These are phyloP conservation scores for Phoenicopterus ruber DNA, from an alignment of 2,113 vertebrate genomes.

Conservation along the genomic window DNA sequence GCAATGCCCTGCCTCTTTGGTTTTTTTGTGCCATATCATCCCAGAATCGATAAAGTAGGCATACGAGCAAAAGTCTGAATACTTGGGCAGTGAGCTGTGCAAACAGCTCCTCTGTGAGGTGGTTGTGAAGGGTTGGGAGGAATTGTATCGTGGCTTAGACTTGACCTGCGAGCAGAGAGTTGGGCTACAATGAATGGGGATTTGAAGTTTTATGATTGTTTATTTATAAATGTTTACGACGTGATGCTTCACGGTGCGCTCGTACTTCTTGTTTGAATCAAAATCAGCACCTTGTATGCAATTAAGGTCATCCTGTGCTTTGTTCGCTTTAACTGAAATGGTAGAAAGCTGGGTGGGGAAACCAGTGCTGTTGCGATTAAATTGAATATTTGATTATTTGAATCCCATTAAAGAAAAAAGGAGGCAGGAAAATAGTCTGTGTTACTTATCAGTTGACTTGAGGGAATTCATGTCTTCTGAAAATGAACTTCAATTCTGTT, in stretches of 20 bases:
- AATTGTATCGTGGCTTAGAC: not conserved
- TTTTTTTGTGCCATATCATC: accelerated
- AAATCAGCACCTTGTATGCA: not conserved
- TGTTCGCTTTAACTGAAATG: not conserved
- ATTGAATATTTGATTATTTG: not conserved
- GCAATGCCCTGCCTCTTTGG: accelerated
- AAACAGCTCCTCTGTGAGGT: not conserved
- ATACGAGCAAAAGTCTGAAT: not conserved
- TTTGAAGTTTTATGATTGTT: not conserved
- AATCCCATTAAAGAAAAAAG: not conserved
- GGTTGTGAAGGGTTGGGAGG: accelerated
- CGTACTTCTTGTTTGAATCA: not conserved
- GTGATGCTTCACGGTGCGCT: not conserved
- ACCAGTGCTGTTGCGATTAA: not conserved
- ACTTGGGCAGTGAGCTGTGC: not conserved
- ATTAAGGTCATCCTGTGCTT: not conserved
- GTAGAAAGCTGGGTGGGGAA: not conserved
- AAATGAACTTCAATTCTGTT: not conserved
- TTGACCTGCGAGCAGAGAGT: not conserved
- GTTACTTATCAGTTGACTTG: not conserved
- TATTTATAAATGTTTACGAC: not conserved
- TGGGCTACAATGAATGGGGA: not conserved
- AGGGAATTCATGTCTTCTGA: not conserved
- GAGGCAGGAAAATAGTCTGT: not conserved
- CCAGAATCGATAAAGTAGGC: accelerated